Base-by-base conservation (phyloP, 2,888 invertebrate genomes). In the Incurvaria masculella region DNA sequence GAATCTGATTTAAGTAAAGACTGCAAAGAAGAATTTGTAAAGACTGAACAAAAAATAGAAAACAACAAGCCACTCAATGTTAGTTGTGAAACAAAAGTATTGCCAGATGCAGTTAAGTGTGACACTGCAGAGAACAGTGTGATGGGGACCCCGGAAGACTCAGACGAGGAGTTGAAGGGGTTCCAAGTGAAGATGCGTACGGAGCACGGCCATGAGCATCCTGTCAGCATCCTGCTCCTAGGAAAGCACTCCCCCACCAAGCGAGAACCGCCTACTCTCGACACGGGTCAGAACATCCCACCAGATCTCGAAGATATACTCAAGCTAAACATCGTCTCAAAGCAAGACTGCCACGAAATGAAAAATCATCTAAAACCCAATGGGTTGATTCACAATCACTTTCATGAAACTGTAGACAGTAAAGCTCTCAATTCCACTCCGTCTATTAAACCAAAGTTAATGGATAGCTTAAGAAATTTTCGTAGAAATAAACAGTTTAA, bases 131-230 rank as follows among this genome's bases (percentile, higher is more conserved):
- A n/a, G n/a, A n/a, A n/a, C n/a, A n/a, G n/a, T n/a, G n/a, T n/a
- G n/a, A n/a, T n/a, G n/a, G n/a, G n/a, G n/a, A n/a, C n/a, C n/a
- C n/a, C 51, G 45, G 52, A 53, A 45, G 48, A 50, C 33, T 21
- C 52, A 26, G 50, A 49, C n/a, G 52, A 53, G 19, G 53, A 55
- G 21, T 53, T 52, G 21, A 53, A 55, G 43, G 45, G 50, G 42
- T 51, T 55, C 2, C 51, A 55, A 19, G 50, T 55, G 4, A 51
- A 55, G 44, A 55, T 55, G 55, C 52, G 52, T 43, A 55, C 55
- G 4, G 44, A 45, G 14, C 50, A 52, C 33, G 48, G 47, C 23
- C 51, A 53, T 46, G 50, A 52, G 42, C 49, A 51, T 16, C 46
- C 49, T 45, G 55, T 55, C 38, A 52, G 55, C 42, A 55, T 55